Evolutionary conservation across 2,113 vertebrate species (phyloP).

Genomic region (Kryptolebias marmoratus): DNA sequence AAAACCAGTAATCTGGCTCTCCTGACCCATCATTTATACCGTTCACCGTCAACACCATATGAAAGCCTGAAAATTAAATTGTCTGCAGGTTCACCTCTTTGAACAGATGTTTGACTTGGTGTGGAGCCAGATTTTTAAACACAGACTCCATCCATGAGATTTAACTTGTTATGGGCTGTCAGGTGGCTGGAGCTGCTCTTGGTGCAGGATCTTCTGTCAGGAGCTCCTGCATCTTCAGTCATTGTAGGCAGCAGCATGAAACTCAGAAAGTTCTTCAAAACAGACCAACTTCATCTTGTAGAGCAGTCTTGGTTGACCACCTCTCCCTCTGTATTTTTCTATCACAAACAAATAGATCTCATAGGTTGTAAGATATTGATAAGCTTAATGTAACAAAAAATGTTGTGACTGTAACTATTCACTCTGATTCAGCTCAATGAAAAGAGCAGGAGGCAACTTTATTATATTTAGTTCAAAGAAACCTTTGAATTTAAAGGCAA

Average conservation of each 20-base stretch:
- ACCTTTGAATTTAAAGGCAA: not conserved
- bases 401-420: no score
- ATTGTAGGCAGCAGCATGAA: no score
- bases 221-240: no score
- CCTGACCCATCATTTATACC: slow-evolving; percentile 31
- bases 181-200: not conserved
- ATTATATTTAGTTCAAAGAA: not conserved
- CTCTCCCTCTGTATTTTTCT: no score
- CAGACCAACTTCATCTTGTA: no score
- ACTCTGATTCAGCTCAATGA: no score
- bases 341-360: no score
- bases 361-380: no score
- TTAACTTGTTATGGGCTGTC: slow-evolving; percentile 8
- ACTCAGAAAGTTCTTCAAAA: no score
- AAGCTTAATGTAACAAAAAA: no score
- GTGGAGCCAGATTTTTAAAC: slow-evolving; percentile 15
- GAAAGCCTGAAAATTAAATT: not conserved
- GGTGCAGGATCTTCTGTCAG: not conserved
- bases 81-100: not conserved
- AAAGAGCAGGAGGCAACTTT: not conserved
- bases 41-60: slow-evolving; percentile 31
- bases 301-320: no score
- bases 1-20: slow-evolving; percentile 36
- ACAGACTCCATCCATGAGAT: slow-evolving; percentile 21
- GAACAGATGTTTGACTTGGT: slow-evolving; percentile 24